Evolutionary conservation across 2,113 vertebrate genomes (phyloP).

Genomic region (Coregonus clupeaformis): DNA sequence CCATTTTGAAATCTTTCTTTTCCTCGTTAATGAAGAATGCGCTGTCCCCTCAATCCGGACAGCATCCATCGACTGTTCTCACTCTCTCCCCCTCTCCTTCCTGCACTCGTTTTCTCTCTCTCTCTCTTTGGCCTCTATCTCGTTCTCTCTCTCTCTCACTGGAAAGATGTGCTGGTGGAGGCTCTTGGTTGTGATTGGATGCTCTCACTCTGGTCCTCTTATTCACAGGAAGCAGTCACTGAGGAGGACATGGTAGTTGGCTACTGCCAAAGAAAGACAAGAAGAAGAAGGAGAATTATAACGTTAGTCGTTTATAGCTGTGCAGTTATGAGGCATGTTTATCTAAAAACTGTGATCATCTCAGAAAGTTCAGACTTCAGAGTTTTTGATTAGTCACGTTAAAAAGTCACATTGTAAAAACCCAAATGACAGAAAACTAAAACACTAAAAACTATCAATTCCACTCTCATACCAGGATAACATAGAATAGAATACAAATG

Average conservation of each 20-base stretch:
- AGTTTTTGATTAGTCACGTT: neutral
- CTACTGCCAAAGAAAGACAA: constrained; percentile 32
- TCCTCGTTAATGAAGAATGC: constrained; percentile 78
- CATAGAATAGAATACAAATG: neutral
- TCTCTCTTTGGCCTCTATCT: constrained; percentile 34
- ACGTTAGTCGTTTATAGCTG: neutral
- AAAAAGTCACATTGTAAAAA: neutral
- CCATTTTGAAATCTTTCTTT: constrained; percentile 81
- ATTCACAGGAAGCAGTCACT: constrained; percentile 42
- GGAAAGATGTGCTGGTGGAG: constrained; percentile 33
- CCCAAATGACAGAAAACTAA: too few species aligned
- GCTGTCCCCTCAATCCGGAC: constrained; percentile 78
- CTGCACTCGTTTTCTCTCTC: constrained; percentile 41
- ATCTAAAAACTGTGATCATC: neutral
- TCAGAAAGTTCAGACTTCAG: neutral
- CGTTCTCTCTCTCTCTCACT: constrained; percentile 21
- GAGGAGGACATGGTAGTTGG: constrained; percentile 44
- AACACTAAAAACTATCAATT: too few species aligned
- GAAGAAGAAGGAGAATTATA: constrained; percentile 7
- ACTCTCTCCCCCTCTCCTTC: constrained; percentile 62
- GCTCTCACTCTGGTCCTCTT: constrained; percentile 8
- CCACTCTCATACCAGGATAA: neutral
- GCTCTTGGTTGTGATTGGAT: constrained; percentile 38
- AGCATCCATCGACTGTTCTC: constrained; percentile 83
- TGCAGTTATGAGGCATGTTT: neutral